phyloP scores from a whole-genome alignment of 2,113 vertebrate species.

The Scortum barcoo region DNA sequence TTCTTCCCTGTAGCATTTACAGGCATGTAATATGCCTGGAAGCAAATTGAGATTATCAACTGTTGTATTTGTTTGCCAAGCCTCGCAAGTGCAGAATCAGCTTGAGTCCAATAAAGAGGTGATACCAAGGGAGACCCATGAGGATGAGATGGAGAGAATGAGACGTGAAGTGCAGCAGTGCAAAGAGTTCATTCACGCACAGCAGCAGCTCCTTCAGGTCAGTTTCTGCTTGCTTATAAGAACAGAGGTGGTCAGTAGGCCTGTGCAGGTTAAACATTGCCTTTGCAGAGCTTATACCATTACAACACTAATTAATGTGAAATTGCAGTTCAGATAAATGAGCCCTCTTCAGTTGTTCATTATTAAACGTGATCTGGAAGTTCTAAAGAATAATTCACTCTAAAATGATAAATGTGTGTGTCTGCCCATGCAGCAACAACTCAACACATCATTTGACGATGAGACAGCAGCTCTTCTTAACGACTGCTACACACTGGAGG shows the following conservation, averaged over 20 bases:
- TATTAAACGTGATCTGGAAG: not conserved
- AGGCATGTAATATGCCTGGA: not conserved
- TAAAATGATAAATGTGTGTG: constrained; percentile 6
- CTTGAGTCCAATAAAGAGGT: constrained; percentile 84
- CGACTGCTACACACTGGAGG: constrained; percentile 95
- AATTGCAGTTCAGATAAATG: not conserved
- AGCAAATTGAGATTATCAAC: not conserved
- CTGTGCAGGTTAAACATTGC: not conserved
- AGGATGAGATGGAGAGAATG: constrained; percentile 91
- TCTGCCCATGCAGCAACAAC: constrained; percentile 87
- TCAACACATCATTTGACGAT: constrained; percentile 91
- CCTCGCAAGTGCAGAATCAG: constrained; percentile 86
- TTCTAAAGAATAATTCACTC: not conserved
- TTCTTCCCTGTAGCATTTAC: not conserved
- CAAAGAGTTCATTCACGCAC: constrained; percentile 95
- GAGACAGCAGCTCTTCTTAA: constrained; percentile 91
- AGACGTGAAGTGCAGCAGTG: constrained; percentile 94
- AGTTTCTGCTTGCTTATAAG: not conserved
- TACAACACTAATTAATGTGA: not conserved
- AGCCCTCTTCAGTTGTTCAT: not conserved
- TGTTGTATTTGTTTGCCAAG: constrained; percentile 70
- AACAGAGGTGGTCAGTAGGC: not conserved
- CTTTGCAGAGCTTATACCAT: not conserved
- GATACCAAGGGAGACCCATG: constrained; percentile 90
- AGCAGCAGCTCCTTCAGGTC: constrained; percentile 96